Evolutionary conservation across 2,888 invertebrate species (phyloP).

Genomic region (Osmoderma eremita): DNA sequence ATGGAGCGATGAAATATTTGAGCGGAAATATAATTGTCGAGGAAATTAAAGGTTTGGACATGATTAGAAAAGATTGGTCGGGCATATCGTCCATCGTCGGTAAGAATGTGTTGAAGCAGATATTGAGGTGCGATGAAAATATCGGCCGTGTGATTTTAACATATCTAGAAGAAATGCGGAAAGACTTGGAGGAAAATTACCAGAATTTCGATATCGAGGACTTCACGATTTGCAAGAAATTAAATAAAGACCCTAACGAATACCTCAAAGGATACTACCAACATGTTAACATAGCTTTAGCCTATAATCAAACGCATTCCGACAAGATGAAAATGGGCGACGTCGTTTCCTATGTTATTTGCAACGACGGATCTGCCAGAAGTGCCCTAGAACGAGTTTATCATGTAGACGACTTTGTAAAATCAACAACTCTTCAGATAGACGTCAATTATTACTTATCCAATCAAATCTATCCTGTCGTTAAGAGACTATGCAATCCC

Average conservation of each 20-base stretch:
- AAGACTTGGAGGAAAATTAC: constrained; percentile 19
- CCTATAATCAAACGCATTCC: constrained; percentile 7
- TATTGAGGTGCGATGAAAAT: not conserved
- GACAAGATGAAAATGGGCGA: constrained; percentile 17
- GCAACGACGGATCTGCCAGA: constrained; percentile 10
- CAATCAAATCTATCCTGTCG: constrained; percentile 28
- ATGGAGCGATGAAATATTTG: constrained; percentile 3
- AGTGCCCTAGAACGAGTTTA: constrained; percentile 4
- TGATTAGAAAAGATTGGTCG: constrained; percentile 29
- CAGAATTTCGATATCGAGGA: not conserved
- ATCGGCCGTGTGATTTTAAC: not conserved
- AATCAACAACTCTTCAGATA: constrained; percentile 4
- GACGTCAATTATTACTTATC: constrained; percentile 26
- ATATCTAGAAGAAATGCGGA: constrained; percentile 5
- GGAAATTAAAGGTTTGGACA: constrained; percentile 23
- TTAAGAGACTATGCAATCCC: constrained; percentile 9
- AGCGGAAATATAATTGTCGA: not conserved
- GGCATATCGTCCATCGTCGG: constrained; percentile 10
- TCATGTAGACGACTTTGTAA: constrained; percentile 18
- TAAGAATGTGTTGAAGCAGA: constrained; percentile 1
- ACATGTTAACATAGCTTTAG: constrained; percentile 13
- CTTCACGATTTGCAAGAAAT: constrained; percentile 20
- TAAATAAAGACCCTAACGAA: constrained; percentile 21
- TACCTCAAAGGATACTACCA: not conserved
- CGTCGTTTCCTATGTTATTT: constrained; percentile 17